phyloP scores from a whole-genome alignment of 2,797 vertebrate genomes.

The Austrolebias charrua region DNA sequence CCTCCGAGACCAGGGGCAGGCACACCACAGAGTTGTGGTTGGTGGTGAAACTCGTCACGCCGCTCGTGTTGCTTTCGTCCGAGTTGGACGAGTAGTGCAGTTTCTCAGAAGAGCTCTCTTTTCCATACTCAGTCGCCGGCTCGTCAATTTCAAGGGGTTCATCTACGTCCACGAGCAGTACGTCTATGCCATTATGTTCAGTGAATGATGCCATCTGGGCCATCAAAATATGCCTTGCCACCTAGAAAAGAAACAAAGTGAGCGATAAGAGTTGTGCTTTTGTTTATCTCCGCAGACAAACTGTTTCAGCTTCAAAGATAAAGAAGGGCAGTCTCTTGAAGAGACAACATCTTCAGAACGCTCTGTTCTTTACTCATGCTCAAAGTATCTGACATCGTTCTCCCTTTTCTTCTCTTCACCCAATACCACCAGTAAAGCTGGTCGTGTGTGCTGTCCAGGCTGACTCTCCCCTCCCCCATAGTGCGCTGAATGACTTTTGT shows the following conservation, averaged over 20 bases:
- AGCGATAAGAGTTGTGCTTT: constrained; percentile 14
- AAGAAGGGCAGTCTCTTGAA: neutral
- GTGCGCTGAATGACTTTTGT: constrained; percentile 76
- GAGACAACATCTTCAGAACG: constrained; percentile 44
- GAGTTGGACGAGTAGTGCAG: constrained; percentile 54
- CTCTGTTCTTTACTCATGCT: constrained; percentile 58
- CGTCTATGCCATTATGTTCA: constrained; percentile 59
- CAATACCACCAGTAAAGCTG: constrained; percentile 74
- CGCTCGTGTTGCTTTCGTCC: constrained; percentile 61
- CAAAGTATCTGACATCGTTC: constrained; percentile 71
- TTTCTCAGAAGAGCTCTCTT: constrained; percentile 58
- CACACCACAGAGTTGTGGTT: constrained; percentile 87
- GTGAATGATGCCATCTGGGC: constrained; percentile 74
- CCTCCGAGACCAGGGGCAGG: constrained; percentile 89
- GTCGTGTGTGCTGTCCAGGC: constrained; percentile 75
- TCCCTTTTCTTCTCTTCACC: constrained; percentile 62
- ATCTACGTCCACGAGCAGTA: constrained; percentile 53
- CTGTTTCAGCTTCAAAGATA: constrained; percentile 16
- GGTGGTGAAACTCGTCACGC: constrained; percentile 79
- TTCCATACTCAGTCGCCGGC: constrained; percentile 61
- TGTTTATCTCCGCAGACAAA: neutral
- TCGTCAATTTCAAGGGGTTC: constrained; percentile 54
- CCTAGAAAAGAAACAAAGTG: constrained; percentile 53
- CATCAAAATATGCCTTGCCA: constrained; percentile 42
- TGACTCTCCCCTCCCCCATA: constrained; percentile 76